These are phyloP conservation scores for Paralichthys olivaceus DNA, from an alignment of 2,113 vertebrate genomes.

Conservation along the genomic window DNA sequence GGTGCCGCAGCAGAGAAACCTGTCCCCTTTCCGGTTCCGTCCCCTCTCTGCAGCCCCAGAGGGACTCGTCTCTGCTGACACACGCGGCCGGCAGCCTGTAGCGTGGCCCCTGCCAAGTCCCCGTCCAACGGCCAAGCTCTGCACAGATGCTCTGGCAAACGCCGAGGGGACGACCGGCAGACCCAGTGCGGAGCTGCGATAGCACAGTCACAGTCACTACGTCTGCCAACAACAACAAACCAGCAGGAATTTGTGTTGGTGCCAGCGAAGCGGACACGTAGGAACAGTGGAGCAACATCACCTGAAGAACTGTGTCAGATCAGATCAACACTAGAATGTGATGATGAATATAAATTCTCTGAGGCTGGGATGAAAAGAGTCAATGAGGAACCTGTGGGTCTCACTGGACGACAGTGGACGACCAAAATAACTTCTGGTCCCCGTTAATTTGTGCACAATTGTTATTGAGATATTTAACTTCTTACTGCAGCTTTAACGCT, in stretches of 20 bases:
- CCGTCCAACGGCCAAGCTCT: constrained; percentile 25
- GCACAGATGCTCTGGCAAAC: constrained; percentile 54
- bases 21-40: neutral
- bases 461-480: too few species aligned
- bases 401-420: too few species aligned
- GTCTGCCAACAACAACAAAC: constrained; percentile 37
- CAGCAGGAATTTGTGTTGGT: constrained; percentile 36
- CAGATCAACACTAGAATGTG: neutral
- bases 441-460: too few species aligned
- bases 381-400: too few species aligned
- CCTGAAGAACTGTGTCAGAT: neutral
- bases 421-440: too few species aligned
- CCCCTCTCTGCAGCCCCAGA: neutral
- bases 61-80: constrained; percentile 5
- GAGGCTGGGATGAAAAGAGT: too few species aligned
- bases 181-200: neutral
- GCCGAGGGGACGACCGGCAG: neutral
- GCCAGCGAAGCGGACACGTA: constrained; percentile 6
- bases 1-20: constrained; percentile 28
- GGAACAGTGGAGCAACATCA: neutral
- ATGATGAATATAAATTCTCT: too few species aligned
- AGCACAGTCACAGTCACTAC: constrained; percentile 2
- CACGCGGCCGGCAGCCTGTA: constrained; percentile 4
- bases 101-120: constrained; percentile 15
- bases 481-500: too few species aligned